phyloP scores from a whole-genome alignment of 1,140 invertebrate genomes.

The Mesaphorura yosii region DNA sequence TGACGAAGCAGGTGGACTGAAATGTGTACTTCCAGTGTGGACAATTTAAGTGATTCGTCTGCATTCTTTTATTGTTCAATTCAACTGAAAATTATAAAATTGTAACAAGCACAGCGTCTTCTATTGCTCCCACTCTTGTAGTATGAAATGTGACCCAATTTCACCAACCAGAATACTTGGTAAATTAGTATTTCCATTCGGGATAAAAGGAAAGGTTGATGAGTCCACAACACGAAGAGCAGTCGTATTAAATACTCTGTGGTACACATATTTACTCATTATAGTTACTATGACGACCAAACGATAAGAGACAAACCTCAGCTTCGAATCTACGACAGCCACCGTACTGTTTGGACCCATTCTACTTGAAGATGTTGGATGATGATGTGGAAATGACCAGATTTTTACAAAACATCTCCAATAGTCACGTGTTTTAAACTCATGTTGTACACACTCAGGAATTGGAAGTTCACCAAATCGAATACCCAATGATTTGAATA shows the following conservation, averaged over 20 bases:
- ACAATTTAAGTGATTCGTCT: no score
- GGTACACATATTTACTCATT: background rate
- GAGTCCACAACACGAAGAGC: conserved; percentile 36
- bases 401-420: conserved; percentile 56
- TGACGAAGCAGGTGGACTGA: no score
- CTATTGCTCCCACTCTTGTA: conserved; percentile 8
- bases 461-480: conserved; percentile 49
- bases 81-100: no score
- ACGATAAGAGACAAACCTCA: conserved; percentile 28
- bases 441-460: conserved; percentile 50
- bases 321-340: conserved; percentile 35
- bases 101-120: background rate
- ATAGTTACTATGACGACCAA: background rate
- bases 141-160: conserved; percentile 4
- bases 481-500: conserved; percentile 46
- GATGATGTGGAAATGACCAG: conserved; percentile 60
- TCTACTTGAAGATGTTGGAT: conserved; percentile 41
- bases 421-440: conserved; percentile 54
- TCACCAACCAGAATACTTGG: conserved; percentile 1
- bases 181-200: conserved; percentile 35
- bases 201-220: conserved; percentile 35
- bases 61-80: no score
- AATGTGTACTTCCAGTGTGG: no score
- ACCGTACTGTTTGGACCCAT: conserved; percentile 32
- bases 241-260: conserved; percentile 32